Evolutionary conservation across 2,113 vertebrate genomes (phyloP).

Genomic region (Myiozetetes cayanensis): DNA sequence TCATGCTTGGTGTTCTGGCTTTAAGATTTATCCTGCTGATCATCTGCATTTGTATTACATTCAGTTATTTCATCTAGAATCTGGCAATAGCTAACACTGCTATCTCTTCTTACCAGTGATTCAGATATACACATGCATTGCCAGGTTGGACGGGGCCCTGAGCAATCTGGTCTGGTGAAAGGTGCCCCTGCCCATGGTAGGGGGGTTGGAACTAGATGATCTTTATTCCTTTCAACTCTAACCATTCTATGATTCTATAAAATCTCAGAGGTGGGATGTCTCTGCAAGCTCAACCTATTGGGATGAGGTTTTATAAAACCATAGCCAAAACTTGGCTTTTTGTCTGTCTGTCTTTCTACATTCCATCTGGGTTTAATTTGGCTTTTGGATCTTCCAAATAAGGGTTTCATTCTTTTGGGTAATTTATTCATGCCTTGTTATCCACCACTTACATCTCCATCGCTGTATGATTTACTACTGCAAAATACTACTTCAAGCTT

Average conservation of each 20-base stretch:
- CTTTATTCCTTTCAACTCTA: not conserved
- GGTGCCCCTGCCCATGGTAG: not conserved
- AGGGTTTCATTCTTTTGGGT: not conserved
- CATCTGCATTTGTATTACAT: not conserved
- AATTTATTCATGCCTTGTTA: not conserved
- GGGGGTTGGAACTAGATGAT: not conserved
- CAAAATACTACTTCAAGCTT: not conserved
- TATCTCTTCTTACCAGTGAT: not conserved
- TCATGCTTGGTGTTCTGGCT: not conserved
- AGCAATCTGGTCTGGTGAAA: not conserved
- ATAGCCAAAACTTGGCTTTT: not conserved
- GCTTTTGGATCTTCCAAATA: not conserved
- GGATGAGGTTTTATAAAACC: not conserved
- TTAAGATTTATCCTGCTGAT: not conserved
- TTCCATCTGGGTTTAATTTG: not conserved
- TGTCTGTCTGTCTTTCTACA: not conserved
- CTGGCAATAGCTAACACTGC: not conserved
- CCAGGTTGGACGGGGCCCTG: not conserved
- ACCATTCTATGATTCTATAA: not conserved
- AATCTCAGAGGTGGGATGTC: not conserved
- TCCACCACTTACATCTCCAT: not conserved
- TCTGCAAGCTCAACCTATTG: not conserved
- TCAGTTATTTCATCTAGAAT: not conserved
- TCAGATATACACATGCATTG: not conserved
- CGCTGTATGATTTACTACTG: not conserved